phyloP scores from a whole-genome alignment of 2,888 invertebrate genomes.

The Amphipoea oculea region DNA sequence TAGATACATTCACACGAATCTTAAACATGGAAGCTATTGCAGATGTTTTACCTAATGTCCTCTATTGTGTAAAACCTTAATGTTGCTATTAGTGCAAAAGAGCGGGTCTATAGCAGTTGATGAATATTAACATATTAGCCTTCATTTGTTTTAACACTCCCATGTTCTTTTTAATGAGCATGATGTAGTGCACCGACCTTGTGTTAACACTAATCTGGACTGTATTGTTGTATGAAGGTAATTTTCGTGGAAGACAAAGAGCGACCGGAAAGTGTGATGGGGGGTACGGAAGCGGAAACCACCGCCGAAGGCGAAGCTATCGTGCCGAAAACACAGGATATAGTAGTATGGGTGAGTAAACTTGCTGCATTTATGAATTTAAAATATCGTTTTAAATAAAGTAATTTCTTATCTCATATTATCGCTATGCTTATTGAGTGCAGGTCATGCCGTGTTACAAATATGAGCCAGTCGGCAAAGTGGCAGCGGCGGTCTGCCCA shows the following conservation, averaged over 20 bases:
- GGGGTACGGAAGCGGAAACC: slow-evolving; percentile 77
- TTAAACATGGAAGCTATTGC: slow-evolving; percentile 10
- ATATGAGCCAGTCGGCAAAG: neutral
- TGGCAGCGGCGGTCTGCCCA: neutral
- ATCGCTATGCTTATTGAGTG: neutral
- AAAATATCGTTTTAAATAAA: neutral
- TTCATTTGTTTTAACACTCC: neutral
- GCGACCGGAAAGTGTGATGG: slow-evolving; percentile 82
- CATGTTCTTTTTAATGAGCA: neutral
- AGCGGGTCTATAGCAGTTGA: neutral
- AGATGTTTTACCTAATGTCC: slow-evolving; percentile 6
- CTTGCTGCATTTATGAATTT: neutral
- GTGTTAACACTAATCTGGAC: slow-evolving; percentile 16
- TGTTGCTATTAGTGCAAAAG: slow-evolving; percentile 9
- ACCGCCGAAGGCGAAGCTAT: slow-evolving; percentile 62
- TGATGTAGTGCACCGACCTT: neutral
- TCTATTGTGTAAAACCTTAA: slow-evolving; percentile 23
- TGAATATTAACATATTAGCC: neutral
- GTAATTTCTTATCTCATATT: neutral
- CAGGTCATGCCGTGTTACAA: neutral
- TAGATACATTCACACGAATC: slow-evolving; percentile 22
- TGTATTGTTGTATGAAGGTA: slow-evolving; percentile 76
- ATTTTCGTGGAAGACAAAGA: slow-evolving; percentile 89
- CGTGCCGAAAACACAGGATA: slow-evolving; percentile 72
- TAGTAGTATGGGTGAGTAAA: slow-evolving; percentile 81